Base-by-base conservation (phyloP, 1,140 invertebrate genomes). In the Acromyrmex heyeri region DNA sequence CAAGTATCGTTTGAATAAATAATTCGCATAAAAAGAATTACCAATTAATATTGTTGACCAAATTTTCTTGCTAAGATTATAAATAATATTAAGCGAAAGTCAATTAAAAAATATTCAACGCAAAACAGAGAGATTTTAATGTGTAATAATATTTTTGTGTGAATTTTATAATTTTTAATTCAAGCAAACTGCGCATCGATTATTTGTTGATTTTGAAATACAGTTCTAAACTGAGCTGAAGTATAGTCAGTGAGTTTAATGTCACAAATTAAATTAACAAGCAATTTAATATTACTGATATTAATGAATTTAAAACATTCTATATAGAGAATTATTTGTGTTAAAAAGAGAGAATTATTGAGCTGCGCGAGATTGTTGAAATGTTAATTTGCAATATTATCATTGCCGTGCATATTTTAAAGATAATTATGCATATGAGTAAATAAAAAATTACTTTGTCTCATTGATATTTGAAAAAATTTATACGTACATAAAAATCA, bases 291-390 rank as follows among this genome's bases (percentile, higher is more conserved):
- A 44, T 44, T 44, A 10, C 1, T 12, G 38, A 44, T 12, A 44
- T 10, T 44, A 12, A 44, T 44, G 38, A 44, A 44, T 44, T 44
- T 44, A 44, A 44, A 44, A 44, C 0, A 44, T 44, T 44, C 2
- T 44, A 38, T 38, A 38, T 0, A 44, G 38, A 44, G 2, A 10
- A 44, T 44, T 44, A 44, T 44, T 44, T 44, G 8, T 44, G 38
- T 75, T 75, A n/a, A 57, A 5, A 34, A 34, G 34, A 14, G n/a
- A 75, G 55, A 75, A 75, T 75, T 75, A 75, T 75, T 21, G 14
- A 38, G 72, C 12, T 21, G n/a, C 2, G 53, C n/a, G 21, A 50
- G 48, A 50, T 48, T 69, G 38, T 24, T 44, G 55, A 59, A 30
- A 38, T 59, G 6, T 59, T 24, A 24, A 24, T 24, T 24, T 24